Evolutionary conservation across 2,113 vertebrate species (phyloP), one percentile per base, ranked within the genome.

Genomic region (Opisthocomus hoazin): DNA sequence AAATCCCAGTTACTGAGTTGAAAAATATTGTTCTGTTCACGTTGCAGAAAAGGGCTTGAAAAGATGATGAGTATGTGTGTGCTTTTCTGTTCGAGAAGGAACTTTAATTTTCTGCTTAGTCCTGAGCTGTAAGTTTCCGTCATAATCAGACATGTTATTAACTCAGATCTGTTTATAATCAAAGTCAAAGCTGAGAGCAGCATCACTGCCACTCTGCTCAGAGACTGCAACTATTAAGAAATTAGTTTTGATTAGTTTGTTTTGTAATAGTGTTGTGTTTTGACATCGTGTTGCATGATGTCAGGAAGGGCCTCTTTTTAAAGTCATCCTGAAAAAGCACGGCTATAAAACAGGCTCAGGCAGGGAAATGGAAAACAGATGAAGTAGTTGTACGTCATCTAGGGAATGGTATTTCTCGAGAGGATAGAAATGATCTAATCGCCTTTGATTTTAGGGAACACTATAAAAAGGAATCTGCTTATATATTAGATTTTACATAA

Each of bases 321-420:
- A 98, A 97, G 97, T 97, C 85, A 71, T 87, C 90, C 85, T 85
- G 92, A 94, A 97, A 98, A 98, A 97, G 96, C 97, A 96, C 2
- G 17, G 97, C 97, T 94, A 81, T 98, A 97, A 98, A 98, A 96
- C 92, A 97, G 96, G 77, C 75, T 94, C 41, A 3, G 96, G 97
- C 95, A 97, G 77, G 96, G 93, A 97, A 97, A 97, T 97, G 97
- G 95, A 96, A 98, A 97, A 97, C 97, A 98, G 96, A 98, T 94
- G 91, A 97, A 90, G 92, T 89, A 82, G 85, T 90, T 91, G 89
- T 87, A 94, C 53, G 54, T 96, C 93, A 96, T 95, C 93, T 39
- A 74, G 93, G 88, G 93, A 95, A 95, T 86, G 91, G n/a, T 91
- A 83, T 89, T 97, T 91, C 94, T 96, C 64, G 21, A 70, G 94